Conservation (phyloP, 2,113 vertebrate genomes). For the Copsychus sechellarum region DNA sequence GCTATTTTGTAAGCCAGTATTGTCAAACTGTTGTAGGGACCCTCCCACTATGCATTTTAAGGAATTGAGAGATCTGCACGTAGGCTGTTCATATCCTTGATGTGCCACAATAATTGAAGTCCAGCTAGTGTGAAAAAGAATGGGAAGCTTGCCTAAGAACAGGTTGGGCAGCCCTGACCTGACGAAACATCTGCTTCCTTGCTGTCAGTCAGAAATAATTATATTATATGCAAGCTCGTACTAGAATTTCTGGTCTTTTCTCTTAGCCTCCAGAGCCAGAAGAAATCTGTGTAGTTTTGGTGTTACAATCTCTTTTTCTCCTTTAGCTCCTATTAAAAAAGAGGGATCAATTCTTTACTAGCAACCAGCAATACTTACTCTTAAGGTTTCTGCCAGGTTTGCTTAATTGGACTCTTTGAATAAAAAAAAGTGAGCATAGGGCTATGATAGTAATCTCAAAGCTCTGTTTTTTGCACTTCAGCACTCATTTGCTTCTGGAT, state of each 20-base stretch:
- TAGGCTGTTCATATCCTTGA: not conserved
- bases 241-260: not conserved
- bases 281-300: not conserved
- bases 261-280: not conserved
- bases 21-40: not conserved
- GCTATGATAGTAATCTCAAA: not conserved
- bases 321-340: not conserved
- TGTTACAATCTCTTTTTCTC: not conserved
- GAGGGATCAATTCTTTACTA: not conserved
- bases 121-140: not conserved
- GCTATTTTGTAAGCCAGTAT: not conserved
- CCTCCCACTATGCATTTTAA: not conserved
- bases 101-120: not conserved
- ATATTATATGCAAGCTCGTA: not conserved
- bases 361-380: not conserved
- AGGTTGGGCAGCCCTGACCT: not conserved
- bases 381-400: not conserved
- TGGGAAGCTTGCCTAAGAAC: not conserved
- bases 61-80: not conserved
- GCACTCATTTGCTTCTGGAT: slow-evolving; percentile 9
- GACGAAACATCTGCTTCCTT: not conserved
- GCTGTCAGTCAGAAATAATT: not conserved
- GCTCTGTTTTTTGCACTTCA: slow-evolving; percentile 19
- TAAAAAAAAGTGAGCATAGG: not conserved
- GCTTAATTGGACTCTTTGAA: not conserved